Evolutionary conservation across 2,113 vertebrate species (phyloP), one percentile per base, ranked within the genome.

Genomic region (Trematomus loennbergii): DNA sequence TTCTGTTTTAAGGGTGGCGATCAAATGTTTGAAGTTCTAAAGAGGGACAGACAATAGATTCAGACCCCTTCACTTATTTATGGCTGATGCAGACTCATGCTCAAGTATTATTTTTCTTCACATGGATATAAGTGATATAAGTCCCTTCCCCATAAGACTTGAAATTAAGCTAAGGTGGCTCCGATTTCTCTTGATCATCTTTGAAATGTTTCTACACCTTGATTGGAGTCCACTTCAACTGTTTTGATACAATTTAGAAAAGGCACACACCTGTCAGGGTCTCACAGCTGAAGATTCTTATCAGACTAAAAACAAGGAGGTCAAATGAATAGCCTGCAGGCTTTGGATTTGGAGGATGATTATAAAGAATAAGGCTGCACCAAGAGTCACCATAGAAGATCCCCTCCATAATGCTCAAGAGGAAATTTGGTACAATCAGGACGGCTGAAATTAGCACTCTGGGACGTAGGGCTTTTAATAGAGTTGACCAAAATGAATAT

Each of bases 1-100:
- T 69, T 70, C 46, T 22, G 18, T 70, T 62, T 65, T 59, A 33
- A 61, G 72, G 59, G 29, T 79, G 22, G 52, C 5, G 70, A 60
- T 59, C 29, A 65, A 75, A 46, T 33, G 33, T 50, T 63, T 66
- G 29, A 60, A 63, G 61, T 49, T 48, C 18, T 20, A n/a, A 60
- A 43, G 18, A 18, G 12, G 8, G 3, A 45, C 4, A 17, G 9
- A 64, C 16, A 70, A 52, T 29, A 13, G 17, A 62, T 45, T 59
- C 25, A 59, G 57, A 25, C 20, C 54, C 20, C 12, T 57, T 25
- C 4, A 25, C 54, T 57, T 48, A 13, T 48, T 13, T 60, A 15
- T 17, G 22, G 3, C 13, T 58, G 22, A 29, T 33, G 57, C 13
- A 58, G 22, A 22, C 57, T 58, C 9, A 58, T 58, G 25, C 25